Conservation (phyloP, 37 sponge, comb jelly and placozoan genomes). For the Ianthella basta region DNA sequence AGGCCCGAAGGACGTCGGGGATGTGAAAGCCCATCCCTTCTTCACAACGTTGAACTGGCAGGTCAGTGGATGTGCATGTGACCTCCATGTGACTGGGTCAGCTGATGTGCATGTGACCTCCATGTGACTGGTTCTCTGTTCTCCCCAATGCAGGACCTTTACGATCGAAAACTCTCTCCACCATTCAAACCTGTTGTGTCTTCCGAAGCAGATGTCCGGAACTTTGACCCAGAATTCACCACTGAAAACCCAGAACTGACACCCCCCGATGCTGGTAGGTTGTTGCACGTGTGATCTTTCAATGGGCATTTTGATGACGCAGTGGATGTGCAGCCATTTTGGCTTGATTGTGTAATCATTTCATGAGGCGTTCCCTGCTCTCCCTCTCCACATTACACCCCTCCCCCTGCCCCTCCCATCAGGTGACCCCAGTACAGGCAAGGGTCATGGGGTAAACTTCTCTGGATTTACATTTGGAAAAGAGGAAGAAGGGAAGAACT, state of each 20-base stretch:
- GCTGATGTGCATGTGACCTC: no score
- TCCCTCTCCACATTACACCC: not conserved
- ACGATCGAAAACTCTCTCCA: conserved; percentile 71
- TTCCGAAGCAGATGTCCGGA: conserved; percentile 63
- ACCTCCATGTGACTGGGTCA: no score
- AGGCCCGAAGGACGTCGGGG: conserved; percentile 71
- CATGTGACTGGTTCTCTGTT: no score
- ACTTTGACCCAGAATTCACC: conserved; percentile 95
- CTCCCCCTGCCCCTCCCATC: not conserved
- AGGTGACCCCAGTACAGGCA: conserved; percentile 13
- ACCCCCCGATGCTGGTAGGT: conserved; percentile 82
- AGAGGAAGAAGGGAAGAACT: no score
- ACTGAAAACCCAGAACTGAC: conserved; percentile 82
- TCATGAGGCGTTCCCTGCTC: not conserved
- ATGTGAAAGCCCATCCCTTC: conserved; percentile 82
- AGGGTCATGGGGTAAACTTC: not conserved
- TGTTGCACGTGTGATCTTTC: not conserved
- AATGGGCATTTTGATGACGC: not conserved
- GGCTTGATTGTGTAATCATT: not conserved
- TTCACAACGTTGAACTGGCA: conserved; percentile 78
- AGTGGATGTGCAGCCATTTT: not conserved
- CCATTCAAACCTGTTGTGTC: conserved; percentile 88
- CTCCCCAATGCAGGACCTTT: conserved; percentile 78
- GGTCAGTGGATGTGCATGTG: no score
- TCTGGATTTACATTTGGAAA: conserved; percentile 9